These are phyloP conservation scores for Potamarius usumacintae DNA, from an alignment of 2,113 vertebrate species.

Conservation along the genomic window DNA sequence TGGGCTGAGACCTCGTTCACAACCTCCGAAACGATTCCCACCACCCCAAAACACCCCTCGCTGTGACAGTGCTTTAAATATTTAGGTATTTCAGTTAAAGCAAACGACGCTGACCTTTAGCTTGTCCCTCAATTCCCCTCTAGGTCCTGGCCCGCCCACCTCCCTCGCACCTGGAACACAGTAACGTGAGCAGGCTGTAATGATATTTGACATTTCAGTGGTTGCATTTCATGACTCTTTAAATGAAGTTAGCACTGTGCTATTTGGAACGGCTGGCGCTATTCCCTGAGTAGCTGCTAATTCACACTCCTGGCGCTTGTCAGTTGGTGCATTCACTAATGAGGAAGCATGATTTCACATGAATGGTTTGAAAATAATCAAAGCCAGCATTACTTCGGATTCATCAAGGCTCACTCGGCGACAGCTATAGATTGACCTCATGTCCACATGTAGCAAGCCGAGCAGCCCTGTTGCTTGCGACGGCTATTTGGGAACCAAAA, in stretches of 20 bases:
- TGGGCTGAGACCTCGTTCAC: slow-evolving; percentile 55
- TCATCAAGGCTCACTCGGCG: slow-evolving; percentile 60
- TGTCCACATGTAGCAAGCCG: slow-evolving; percentile 60
- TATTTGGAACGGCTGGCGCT: slow-evolving; percentile 73
- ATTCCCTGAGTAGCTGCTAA: slow-evolving; percentile 76
- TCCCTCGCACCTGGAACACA: slow-evolving; percentile 74
- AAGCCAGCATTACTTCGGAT: slow-evolving; percentile 65
- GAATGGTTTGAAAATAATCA: slow-evolving; percentile 66
- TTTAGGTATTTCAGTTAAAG: slow-evolving; percentile 35
- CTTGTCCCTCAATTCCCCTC: slow-evolving; percentile 39
- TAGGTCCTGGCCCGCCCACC: slow-evolving; percentile 40
- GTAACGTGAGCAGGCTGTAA: slow-evolving; percentile 62
- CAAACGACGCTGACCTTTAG: slow-evolving; percentile 49
- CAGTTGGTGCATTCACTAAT: slow-evolving; percentile 73
- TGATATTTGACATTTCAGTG: slow-evolving; percentile 69
- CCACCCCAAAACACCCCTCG: slow-evolving; percentile 5
- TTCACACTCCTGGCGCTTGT: slow-evolving; percentile 78
- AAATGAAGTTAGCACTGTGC: slow-evolving; percentile 67
- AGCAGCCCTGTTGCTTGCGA: slow-evolving; percentile 53
- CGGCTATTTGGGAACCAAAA: slow-evolving; percentile 58
- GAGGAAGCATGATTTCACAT: slow-evolving; percentile 77
- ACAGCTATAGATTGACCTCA: slow-evolving; percentile 68
- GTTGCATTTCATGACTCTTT: slow-evolving; percentile 70
- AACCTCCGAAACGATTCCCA: slow-evolving; percentile 43
- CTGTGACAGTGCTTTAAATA: slow-evolving; percentile 35